Conservation (phyloP, 2,797 vertebrate species). For the Gadopsis bispinosus region DNA sequence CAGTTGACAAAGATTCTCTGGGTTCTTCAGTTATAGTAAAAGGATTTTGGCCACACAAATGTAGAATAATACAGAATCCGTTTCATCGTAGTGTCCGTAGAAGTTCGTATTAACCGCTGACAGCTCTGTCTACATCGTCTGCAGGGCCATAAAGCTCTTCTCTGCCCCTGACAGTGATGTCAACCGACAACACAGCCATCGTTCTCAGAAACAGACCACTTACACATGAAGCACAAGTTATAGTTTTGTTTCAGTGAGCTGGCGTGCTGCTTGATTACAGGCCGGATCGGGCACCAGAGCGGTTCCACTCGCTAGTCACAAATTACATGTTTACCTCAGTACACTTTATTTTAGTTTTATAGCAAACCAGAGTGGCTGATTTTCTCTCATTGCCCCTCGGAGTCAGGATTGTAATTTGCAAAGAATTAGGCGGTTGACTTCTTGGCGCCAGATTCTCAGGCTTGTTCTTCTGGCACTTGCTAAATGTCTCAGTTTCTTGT, state of each 20-base stretch:
- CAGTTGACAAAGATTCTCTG: constrained; percentile 7
- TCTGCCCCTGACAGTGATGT: constrained; percentile 31
- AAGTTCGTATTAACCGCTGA: constrained; percentile 10
- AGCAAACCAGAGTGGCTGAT: constrained; percentile 63
- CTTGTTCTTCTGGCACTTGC: constrained; percentile 71
- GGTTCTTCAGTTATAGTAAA: constrained; percentile 22
- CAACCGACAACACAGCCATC: constrained; percentile 26
- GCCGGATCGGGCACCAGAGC: constrained; percentile 59
- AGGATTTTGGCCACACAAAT: constrained; percentile 18
- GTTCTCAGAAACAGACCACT: constrained; percentile 57
- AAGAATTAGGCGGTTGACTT: constrained; percentile 62
- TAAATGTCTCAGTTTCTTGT: constrained; percentile 72
- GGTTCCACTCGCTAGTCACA: constrained; percentile 70
- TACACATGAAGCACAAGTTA: constrained; percentile 42
- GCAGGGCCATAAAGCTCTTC: constrained; percentile 25
- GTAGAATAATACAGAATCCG: constrained; percentile 8
- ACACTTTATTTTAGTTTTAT: constrained; percentile 73
- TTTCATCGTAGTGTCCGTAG: constrained; percentile 17
- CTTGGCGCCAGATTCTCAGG: constrained; percentile 69
- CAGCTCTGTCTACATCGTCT: constrained; percentile 12
- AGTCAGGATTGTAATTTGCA: constrained; percentile 78
- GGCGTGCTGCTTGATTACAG: constrained; percentile 73
- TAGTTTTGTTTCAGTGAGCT: constrained; percentile 46
- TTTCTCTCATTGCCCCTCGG: constrained; percentile 51
- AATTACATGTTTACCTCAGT: constrained; percentile 80